Percentiles rank a stretch among this genome's conserved stretches.
phyloP scores from a whole-genome alignment of 2,113 vertebrate species.

The Promerops cafer region DNA sequence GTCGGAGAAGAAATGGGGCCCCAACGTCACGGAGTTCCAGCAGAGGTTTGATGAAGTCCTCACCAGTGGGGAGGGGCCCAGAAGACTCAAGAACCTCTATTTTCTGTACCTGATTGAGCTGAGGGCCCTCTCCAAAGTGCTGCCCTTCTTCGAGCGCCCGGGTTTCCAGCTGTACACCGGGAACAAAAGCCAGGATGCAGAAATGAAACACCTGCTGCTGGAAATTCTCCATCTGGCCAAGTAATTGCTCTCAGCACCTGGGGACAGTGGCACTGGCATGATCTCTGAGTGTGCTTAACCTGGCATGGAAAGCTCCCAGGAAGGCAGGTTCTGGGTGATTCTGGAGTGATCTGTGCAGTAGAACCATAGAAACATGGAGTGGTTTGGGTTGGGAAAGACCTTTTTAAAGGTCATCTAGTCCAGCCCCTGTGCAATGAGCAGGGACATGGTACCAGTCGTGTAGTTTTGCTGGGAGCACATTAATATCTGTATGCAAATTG shows the following conservation, averaged over 20 bases:
- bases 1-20: conserved; percentile 88
- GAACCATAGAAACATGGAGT: neutral
- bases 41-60: conserved; percentile 84
- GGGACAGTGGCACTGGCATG: neutral
- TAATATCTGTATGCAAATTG: neutral
- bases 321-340: neutral
- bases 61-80: conserved; percentile 86
- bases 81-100: conserved; percentile 89
- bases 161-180: conserved; percentile 85
- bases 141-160: conserved; percentile 85
- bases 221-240: conserved; percentile 83
- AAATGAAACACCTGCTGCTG: conserved; percentile 77
- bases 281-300: neutral
- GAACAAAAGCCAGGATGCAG: conserved; percentile 67
- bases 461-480: neutral
- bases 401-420: neutral
- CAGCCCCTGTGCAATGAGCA: neutral
- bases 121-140: conserved; percentile 85
- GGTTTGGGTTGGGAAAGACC: neutral
- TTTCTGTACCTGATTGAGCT: conserved; percentile 93
- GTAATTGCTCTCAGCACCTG: conserved; percentile 58
- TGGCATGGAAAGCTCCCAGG: neutral
- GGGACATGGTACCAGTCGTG: neutral
- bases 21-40: conserved; percentile 87
- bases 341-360: neutral